These are phyloP conservation scores for Fregetta grallaria DNA, from an alignment of 2,113 vertebrate species.

Conservation along the genomic window DNA sequence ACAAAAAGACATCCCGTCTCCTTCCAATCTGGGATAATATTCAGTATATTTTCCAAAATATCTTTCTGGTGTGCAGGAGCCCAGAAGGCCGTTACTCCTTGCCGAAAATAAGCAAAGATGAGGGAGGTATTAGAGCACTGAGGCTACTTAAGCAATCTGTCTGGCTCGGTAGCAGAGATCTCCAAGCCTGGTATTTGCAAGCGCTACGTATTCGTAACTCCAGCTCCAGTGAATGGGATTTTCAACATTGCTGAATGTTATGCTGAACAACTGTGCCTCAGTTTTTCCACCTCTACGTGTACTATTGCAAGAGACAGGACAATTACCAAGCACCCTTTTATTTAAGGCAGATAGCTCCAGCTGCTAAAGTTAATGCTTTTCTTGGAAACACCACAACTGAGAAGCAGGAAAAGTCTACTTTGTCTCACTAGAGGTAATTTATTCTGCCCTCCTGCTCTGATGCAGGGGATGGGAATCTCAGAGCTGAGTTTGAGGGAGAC, in stretches of 20 bases:
- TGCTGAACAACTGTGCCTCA: neutral
- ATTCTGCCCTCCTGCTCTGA: neutral
- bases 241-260: neutral
- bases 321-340: neutral
- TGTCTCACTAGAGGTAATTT: neutral
- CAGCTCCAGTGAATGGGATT: neutral
- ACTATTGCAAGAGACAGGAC: neutral
- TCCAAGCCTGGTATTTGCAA: neutral
- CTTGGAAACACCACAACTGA: neutral
- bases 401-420: neutral
- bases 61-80: neutral
- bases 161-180: neutral
- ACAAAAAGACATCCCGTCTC: neutral
- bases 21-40: neutral
- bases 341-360: constrained; percentile 3
- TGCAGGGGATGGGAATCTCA: neutral
- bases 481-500: neutral
- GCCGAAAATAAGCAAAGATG: neutral
- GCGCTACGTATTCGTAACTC: neutral
- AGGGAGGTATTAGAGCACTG: neutral
- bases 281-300: neutral
- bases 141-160: neutral
- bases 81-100: neutral
- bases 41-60: rapidly evolving
- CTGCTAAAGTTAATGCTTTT: constrained; percentile 2